Evolutionary conservation across 2,113 vertebrate genomes (phyloP), one percentile per base, ranked within the genome.

Genomic region (Castor canadensis): DNA sequence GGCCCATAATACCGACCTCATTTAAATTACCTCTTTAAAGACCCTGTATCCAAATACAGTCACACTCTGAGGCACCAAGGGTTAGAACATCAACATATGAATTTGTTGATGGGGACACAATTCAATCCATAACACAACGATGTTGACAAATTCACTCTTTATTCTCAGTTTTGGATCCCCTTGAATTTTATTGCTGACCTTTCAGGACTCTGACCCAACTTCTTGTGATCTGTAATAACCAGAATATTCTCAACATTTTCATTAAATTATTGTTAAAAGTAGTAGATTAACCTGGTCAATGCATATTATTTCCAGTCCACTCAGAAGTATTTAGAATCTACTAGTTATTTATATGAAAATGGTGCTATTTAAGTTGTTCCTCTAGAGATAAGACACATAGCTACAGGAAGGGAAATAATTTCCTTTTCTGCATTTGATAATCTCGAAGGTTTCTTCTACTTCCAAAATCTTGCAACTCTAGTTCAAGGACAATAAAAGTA

Each of bases 191-290:
- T 83, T 82, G 15, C 9, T 93, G 47, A 38, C 38, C 49, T 88
- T 92, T 84, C 30, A 84, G 24, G 56, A 89, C 19, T 87, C 38
- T 83, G 43, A 75, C 3, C 40, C 52, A 83, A 86, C 12, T 86
- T 94, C 66, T 67, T 52, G 1, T n/a, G 92, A 84, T n/a, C 30
- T 80, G 11, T 38, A 89, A 82, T 38, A 90, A 77, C 24, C 45
- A 85, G 35, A 76, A 67, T 87, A 87, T 49, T 56, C 22, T 82
- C 38, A 71, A 40, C 20, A 82, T 89, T 54, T 87, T 87, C 35
- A 75, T 90, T 77, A 95, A 76, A 45, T 93, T 82, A 71, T 86
- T 87, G 9, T 77, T 94, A 52, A 93, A 81, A 91, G 60, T 62
- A 79, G 6, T 47, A 58, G 76, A 71, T 77, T 92, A 47, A 35